Evolutionary conservation across 2,113 vertebrate species (phyloP).

Genomic region (Corythoichthys intestinalis): DNA sequence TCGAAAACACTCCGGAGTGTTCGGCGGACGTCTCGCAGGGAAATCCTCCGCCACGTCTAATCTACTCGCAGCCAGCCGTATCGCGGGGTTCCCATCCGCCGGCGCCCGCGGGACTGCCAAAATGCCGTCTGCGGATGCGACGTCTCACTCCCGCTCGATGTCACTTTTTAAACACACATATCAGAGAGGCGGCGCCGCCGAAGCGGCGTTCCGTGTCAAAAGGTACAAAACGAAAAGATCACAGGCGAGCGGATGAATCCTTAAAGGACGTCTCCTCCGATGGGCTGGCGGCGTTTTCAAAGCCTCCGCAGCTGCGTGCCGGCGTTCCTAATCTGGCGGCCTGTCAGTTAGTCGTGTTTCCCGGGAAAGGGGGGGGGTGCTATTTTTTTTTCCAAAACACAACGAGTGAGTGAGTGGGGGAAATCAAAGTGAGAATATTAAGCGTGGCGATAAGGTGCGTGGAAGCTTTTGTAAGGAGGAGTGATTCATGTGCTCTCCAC

Average conservation of each 20-base stretch:
- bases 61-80: conserved; percentile 24
- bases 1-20: not conserved
- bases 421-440: conserved; percentile 33
- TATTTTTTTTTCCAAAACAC: conserved; percentile 4
- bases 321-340: conserved; percentile 69
- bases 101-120: conserved; percentile 54
- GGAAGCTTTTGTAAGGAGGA: not conserved
- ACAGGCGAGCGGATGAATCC: conserved; percentile 80
- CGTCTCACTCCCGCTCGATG: conserved; percentile 65
- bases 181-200: conserved; percentile 74
- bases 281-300: conserved; percentile 75
- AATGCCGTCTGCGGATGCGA: conserved; percentile 39
- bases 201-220: conserved; percentile 83
- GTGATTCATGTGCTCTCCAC: conserved; percentile 6
- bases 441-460: not conserved
- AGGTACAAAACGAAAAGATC: conserved; percentile 82
- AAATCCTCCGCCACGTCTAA: conserved; percentile 41
- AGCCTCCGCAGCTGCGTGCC: conserved; percentile 58
- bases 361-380: conserved; percentile 27
- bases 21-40: not conserved
- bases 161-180: conserved; percentile 75
- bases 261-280: conserved; percentile 77
- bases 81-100: conserved; percentile 26
- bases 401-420: conserved; percentile 44
- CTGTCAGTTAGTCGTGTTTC: conserved; percentile 71